phyloP scores from a whole-genome alignment of 2,113 vertebrate species.

The Lathamus discolor region DNA sequence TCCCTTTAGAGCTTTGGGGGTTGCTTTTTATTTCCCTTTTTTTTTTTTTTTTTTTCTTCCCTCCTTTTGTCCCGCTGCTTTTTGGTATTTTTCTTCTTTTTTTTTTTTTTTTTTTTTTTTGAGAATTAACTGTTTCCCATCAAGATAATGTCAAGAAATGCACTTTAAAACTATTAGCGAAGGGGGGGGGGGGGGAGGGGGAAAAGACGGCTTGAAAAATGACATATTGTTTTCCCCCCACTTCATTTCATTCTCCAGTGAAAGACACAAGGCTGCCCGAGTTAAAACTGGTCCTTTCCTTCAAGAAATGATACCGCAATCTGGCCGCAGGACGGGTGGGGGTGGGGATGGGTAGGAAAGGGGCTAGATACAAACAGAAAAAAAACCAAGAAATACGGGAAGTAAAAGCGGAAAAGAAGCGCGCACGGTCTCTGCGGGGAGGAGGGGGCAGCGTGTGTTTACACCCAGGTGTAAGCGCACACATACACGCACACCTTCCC shows the following conservation, averaged over 20 bases:
- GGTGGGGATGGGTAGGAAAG: not conserved
- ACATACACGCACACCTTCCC: not conserved
- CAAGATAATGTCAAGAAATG: slow-evolving; percentile 65
- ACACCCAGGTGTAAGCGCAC: slow-evolving; percentile 37
- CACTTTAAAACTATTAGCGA: slow-evolving; percentile 67
- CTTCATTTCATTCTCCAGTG: slow-evolving; percentile 59
- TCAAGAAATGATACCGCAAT: slow-evolving; percentile 52
- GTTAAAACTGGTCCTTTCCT: slow-evolving; percentile 59
- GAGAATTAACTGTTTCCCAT: slow-evolving; percentile 68
- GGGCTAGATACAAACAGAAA: slow-evolving; percentile 16
- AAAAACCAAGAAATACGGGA: slow-evolving; percentile 43
- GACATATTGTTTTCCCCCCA: not conserved
- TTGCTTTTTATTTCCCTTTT: not conserved
- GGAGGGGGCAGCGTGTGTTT: slow-evolving; percentile 14
- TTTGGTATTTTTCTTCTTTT: not conserved
- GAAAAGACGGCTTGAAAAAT: slow-evolving; percentile 55
- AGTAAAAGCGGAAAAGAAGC: slow-evolving; percentile 33
- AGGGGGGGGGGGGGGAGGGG: not conserved
- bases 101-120: not conserved
- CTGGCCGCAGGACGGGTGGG: slow-evolving; percentile 18
- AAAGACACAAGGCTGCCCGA: slow-evolving; percentile 57
- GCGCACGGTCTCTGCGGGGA: not conserved
- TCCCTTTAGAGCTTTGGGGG: slow-evolving; percentile 64
- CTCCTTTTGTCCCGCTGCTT: not conserved
- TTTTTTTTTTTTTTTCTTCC: not conserved